Percentiles rank a stretch among this genome's conserved stretches.
These are phyloP conservation scores for Perdita meconis DNA, from an alignment of 2,888 invertebrate species.

Conservation along the genomic window DNA sequence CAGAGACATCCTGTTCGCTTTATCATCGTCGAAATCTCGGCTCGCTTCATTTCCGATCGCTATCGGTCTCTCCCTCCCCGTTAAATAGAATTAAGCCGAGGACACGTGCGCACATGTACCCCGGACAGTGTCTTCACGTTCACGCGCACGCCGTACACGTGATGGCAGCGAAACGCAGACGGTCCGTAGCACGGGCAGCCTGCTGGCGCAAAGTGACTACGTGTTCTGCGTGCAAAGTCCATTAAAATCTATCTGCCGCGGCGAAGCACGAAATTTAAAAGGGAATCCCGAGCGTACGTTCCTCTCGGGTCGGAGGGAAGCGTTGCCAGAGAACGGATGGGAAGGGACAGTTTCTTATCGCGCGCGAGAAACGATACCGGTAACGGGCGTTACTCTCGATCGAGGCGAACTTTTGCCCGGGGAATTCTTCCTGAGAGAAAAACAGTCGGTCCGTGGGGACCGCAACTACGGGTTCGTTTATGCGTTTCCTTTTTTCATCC, in stretches of 20 bases:
- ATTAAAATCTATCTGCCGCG: conserved; percentile 80
- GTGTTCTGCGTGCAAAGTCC: conserved; percentile 80
- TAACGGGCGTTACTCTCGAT: conserved; percentile 20
- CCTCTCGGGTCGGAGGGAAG: conserved; percentile 1
- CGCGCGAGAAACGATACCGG: conserved; percentile 2
- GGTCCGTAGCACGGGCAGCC: conserved; percentile 45
- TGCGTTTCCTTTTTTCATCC: conserved; percentile 26
- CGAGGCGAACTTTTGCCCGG: conserved; percentile 18
- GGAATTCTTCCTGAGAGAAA: conserved; percentile 28
- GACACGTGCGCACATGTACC: not conserved
- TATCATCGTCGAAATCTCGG: conserved; percentile 22
- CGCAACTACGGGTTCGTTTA: conserved; percentile 46
- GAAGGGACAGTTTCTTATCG: conserved; percentile 36
- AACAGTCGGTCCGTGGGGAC: conserved; percentile 15
- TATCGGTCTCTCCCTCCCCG: conserved; percentile 7
- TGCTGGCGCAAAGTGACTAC: conserved; percentile 80
- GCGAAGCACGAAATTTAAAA: conserved; percentile 78
- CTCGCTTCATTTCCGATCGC: conserved; percentile 29
- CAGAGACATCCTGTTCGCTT: not conserved
- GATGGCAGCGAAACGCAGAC: conserved; percentile 7
- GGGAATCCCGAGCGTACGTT: conserved; percentile 68
- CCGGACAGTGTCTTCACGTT: not conserved
- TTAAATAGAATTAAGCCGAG: conserved; percentile 28
- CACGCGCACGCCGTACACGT: not conserved
- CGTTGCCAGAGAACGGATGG: not conserved